These are phyloP conservation scores for Aplidium turbinatum DNA, from an alignment of 23 tunicate species.

Conservation along the genomic window DNA sequence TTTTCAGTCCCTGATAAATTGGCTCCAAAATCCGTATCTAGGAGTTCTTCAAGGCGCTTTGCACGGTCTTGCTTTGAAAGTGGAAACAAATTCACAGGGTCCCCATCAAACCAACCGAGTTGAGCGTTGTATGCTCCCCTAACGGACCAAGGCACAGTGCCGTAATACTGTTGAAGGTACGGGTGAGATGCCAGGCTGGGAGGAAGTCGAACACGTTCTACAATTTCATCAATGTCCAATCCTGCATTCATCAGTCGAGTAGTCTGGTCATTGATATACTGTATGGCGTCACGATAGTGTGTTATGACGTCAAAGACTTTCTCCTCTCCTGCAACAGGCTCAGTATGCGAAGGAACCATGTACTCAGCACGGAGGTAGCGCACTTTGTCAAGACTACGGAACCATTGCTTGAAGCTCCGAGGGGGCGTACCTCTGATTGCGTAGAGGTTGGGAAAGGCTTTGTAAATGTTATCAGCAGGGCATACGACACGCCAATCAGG, in stretches of 20 bases:
- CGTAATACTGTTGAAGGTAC: conserved; percentile 68
- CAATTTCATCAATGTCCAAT: conserved; percentile 61
- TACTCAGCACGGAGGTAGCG: conserved; percentile 43
- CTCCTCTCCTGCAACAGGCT: conserved; percentile 56
- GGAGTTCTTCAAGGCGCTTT: conserved; percentile 1
- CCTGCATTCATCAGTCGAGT: conserved; percentile 45
- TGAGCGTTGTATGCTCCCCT: conserved; percentile 51
- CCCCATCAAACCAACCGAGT: conserved; percentile 83
- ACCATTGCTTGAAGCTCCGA: conserved; percentile 59
- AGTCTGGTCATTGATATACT: conserved; percentile 86
- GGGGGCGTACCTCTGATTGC: conserved; percentile 83
- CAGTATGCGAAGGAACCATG: conserved; percentile 71
- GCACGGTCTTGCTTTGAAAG: conserved; percentile 34
- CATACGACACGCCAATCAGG: conserved; percentile 62
- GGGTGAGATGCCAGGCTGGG: conserved; percentile 57
- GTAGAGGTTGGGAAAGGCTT: conserved; percentile 88
- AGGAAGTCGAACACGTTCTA: conserved; percentile 60
- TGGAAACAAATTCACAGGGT: conserved; percentile 63
- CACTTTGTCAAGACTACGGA: conserved; percentile 50
- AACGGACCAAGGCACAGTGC: conserved; percentile 85
- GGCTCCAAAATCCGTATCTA: not conserved
- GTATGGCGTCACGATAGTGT: conserved; percentile 74
- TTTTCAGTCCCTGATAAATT: conserved; percentile 14
- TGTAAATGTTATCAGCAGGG: conserved; percentile 82
- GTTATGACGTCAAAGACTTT: conserved; percentile 53